A percentile compares a stretch with the other conserved stretches of the same genome.
phyloP scores from a whole-genome alignment of 2,888 invertebrate genomes.

The Ashinkailepas kermadecensis region DNA sequence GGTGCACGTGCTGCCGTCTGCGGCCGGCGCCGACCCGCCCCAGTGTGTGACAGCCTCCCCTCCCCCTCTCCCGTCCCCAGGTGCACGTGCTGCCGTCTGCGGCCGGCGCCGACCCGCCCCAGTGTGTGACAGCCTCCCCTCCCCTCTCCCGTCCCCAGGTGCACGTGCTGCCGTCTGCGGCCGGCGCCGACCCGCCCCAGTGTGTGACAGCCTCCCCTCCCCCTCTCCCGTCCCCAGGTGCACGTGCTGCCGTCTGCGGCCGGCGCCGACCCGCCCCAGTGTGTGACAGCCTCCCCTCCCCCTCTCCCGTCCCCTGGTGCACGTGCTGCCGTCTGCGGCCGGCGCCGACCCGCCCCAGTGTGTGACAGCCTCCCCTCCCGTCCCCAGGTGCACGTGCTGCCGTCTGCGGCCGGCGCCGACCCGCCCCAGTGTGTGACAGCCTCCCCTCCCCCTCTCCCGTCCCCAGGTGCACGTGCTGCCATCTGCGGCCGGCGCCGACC shows the following conservation, averaged over 20 bases:
- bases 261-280: not conserved
- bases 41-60: too few relatives aligned
- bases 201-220: too few relatives aligned
- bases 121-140: too few relatives aligned
- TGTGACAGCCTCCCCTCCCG: too few relatives aligned
- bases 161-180: not conserved
- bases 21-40: not conserved
- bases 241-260: not conserved
- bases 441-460: too few relatives aligned
- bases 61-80: not conserved
- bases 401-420: not conserved
- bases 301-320: not conserved
- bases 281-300: too few relatives aligned
- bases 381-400: conserved; percentile 7
- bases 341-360: not conserved
- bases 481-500: not conserved
- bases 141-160: not conserved
- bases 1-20: conserved; percentile 1
- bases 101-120: not conserved
- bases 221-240: not conserved
- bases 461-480: conserved; percentile 8
- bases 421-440: too few relatives aligned
- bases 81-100: not conserved
- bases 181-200: not conserved
- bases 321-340: not conserved